phyloP scores from a whole-genome alignment of 2,797 vertebrate genomes.

The Notolepis coatsorum region DNA sequence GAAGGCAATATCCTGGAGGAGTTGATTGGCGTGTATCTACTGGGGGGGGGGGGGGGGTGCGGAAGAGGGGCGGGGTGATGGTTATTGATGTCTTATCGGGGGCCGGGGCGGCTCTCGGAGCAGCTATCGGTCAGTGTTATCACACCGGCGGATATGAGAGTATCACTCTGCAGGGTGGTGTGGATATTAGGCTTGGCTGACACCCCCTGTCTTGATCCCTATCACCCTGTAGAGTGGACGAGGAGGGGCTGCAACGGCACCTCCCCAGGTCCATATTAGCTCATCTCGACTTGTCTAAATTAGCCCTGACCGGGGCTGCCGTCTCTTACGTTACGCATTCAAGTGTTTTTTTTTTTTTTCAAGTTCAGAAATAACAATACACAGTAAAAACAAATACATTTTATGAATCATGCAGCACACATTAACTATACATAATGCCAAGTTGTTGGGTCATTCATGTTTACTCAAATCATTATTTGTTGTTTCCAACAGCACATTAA shows the following conservation, averaged over 20 bases:
- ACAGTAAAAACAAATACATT: too few relatives aligned
- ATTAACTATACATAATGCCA: too few relatives aligned
- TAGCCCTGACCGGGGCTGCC: too few relatives aligned
- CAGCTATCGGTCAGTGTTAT: conserved; percentile 47
- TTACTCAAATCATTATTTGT: too few relatives aligned
- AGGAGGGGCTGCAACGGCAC: conserved; percentile 35
- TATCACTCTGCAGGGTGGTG: conserved; percentile 43
- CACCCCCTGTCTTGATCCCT: conserved; percentile 49
- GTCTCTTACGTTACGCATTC: too few relatives aligned
- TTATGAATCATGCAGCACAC: too few relatives aligned
- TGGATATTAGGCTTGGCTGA: conserved; percentile 62
- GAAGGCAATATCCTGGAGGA: conserved; percentile 65
- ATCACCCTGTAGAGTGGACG: conserved; percentile 42
- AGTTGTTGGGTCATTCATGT: too few relatives aligned
- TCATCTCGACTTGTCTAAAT: conserved; percentile 41
- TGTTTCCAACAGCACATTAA: too few relatives aligned
- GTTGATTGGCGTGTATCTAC: conserved; percentile 59
- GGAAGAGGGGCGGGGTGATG: conserved; percentile 25
- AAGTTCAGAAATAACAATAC: too few relatives aligned
- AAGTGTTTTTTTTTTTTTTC: too few relatives aligned
- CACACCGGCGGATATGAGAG: conserved; percentile 59
- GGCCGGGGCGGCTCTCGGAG: conserved; percentile 28
- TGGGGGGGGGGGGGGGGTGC: conserved; percentile 37
- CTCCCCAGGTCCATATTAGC: conserved; percentile 39
- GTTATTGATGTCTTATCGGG: conserved; percentile 71